A percentile compares a stretch with the other conserved stretches of the same genome.
These are phyloP conservation scores for Melinaea marsaeus DNA, from an alignment of 2,888 invertebrate genomes.

Conservation along the genomic window DNA sequence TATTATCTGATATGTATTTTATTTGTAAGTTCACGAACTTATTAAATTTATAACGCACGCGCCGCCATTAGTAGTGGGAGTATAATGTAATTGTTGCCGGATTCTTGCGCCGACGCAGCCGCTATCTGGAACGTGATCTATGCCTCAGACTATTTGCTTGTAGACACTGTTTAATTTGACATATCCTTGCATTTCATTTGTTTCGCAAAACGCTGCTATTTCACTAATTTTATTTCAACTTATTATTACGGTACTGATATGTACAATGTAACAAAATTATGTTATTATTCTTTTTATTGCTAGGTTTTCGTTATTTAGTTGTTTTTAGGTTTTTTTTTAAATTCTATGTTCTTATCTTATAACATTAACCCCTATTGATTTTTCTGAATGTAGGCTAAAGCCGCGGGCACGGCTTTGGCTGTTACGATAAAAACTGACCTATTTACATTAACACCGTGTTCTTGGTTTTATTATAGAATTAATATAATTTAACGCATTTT, in stretches of 20 bases:
- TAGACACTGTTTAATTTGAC: slow-evolving; percentile 7
- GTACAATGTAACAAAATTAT: too few species aligned
- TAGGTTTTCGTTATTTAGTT: too few species aligned
- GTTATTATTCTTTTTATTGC: too few species aligned
- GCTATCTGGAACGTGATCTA: slow-evolving; percentile 19
- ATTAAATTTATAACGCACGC: slow-evolving; percentile 19
- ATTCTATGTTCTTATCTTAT: background rate
- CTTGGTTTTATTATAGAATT: too few species aligned
- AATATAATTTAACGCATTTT: too few species aligned
- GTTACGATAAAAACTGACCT: slow-evolving; percentile 13
- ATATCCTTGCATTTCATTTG: slow-evolving; percentile 2
- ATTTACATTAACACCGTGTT: slow-evolving; percentile 10
- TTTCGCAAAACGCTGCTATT: background rate
- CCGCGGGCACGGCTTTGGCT: background rate
- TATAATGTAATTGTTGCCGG: slow-evolving; percentile 55
- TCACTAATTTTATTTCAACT: background rate
- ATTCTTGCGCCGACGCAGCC: slow-evolving; percentile 48
- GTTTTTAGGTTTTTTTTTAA: too few species aligned
- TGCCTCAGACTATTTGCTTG: slow-evolving; percentile 10
- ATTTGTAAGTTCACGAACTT: slow-evolving; percentile 22
- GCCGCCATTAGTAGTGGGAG: slow-evolving; percentile 45
- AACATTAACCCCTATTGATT: slow-evolving; percentile 17
- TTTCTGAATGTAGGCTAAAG: slow-evolving; percentile 1
- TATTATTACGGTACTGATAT: too few species aligned
- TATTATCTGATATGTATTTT: too few species aligned